Evolutionary conservation across 2,888 invertebrate species (phyloP).

Genomic region (Sepiola atlantica): DNA sequence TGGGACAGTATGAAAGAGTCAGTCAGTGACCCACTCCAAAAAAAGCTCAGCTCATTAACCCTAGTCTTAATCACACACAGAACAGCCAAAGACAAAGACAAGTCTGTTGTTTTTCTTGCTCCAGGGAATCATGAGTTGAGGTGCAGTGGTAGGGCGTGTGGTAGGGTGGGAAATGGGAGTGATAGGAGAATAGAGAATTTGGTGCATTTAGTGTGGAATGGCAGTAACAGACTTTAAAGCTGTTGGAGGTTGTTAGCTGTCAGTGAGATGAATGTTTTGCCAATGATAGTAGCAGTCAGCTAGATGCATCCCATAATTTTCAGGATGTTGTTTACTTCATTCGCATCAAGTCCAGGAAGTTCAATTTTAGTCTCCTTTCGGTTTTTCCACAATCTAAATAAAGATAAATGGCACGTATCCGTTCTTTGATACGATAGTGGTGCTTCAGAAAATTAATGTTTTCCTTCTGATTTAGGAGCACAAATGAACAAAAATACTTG

Average conservation of each 20-base stretch:
- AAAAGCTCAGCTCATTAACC: neutral
- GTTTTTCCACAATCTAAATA: neutral
- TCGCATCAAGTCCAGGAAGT: neutral
- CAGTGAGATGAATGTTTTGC: neutral
- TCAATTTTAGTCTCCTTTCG: neutral
- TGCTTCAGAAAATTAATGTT: too few species aligned
- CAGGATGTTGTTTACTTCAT: neutral
- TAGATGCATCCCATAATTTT: neutral
- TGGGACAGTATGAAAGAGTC: neutral
- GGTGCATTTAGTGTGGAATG: neutral
- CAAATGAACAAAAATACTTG: too few species aligned
- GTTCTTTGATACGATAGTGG: too few species aligned
- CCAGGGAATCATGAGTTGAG: neutral
- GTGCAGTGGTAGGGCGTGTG: neutral
- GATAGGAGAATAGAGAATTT: neutral
- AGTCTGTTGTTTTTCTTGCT: neutral
- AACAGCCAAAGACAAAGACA: neutral
- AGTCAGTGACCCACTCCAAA: conserved; percentile 22
- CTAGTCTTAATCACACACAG: neutral
- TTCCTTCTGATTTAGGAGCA: neutral
- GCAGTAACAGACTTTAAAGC: neutral
- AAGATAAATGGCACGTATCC: neutral
- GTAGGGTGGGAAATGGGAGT: neutral
- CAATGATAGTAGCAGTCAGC: neutral
- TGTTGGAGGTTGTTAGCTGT: neutral